Base-by-base conservation (phyloP, 2,888 invertebrate species). In the Netelia fuscicornis region DNA sequence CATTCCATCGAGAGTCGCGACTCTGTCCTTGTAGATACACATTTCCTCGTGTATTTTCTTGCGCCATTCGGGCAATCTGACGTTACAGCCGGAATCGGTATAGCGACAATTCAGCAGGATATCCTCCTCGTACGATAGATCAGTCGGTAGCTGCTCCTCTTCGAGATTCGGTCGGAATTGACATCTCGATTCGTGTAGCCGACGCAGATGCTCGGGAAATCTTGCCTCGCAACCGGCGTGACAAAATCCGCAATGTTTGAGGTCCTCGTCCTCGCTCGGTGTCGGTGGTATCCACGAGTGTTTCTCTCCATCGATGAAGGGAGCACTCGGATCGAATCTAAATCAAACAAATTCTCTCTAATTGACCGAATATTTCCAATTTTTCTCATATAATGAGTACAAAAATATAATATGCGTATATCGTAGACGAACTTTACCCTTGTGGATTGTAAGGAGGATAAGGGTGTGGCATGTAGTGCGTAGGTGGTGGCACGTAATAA, bases 111-210 rank as follows among this genome's bases (percentile, higher is more conserved):
- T 84, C 1, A 88, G 82, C 5, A 91, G 65, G 20, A 88, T 87
- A n/a, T 87, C 88, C 52, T 87, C 83, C 6, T 81, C 84, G 13
- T 85, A 83, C 2, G 56, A 20, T 3, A 91, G 74, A 62, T 92
- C 92, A 8, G 91, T 91, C 6, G 93, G 89, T 10, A 91, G 81
- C 2, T 86, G 83, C 42, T 91, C 89, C 13, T 89, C 88, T 37
- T 92, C 92, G 11, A 91, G 80, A 72, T 91, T 86, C 0, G 92
- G 91, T 17, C 92, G 90, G 72, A 91, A 92, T 64, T 91, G 92
- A 20, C 93, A 93, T 54, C 93, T 54, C 2, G 87, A 83, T 62
- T 87, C 87, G 68, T 88, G 89, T 70, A 90, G 81, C 6, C 77
- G 72, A 9, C 85, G 81, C 52, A 89, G 70, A 64, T 80, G 83